Base-by-base conservation (phyloP, 1,140 invertebrate species). In the Lucilia sericata region DNA sequence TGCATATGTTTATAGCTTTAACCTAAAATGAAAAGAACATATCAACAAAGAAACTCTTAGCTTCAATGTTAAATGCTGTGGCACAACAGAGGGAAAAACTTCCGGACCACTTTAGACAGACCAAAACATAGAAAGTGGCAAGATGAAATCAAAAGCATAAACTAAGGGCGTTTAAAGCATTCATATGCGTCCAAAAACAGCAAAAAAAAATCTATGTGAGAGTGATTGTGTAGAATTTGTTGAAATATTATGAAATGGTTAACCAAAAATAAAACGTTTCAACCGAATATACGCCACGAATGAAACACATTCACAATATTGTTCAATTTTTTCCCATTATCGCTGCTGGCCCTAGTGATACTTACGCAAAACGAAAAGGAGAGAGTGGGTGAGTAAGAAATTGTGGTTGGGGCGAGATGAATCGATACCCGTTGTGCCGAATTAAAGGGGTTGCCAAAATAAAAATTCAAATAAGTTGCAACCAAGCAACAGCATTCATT, bases 1-100 rank as follows among this genome's bases (percentile, higher is more conserved):
- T 88, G 88, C 88, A 89, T 89, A 89, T 89, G 88, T 89, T 89
- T 89, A 89, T 89, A 87, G 89, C 86, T 89, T 49, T 30, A 80
- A 70, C 19, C 65, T 25, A 4, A 10, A 70, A 21, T 30, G 25
- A 25, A 21, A 21, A 70, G 8, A 70, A 70, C 4, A 70, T 8
- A 70, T 8, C 51, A 55, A 55, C 51, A 42, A 42, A 42, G 42
- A 42, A 42, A 42, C 42, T 42, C 42, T 60, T 7, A 60, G 17
- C 55, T 3, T 9, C 8, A 78, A 78, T n/a, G 42, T 70, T 70
- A 70, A n/a, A 70, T 8, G n/a, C 42, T 21, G 17, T 12, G 47
- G 13, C 42, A 25, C 25, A 51, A 49, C n/a, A 80, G 76, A 80
- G 76, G 76, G 12, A 80, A 80, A 80, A 80, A 80, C 76, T 80